A percentile compares a stretch with the other conserved stretches of the same genome.
Evolutionary conservation across 2,113 vertebrate genomes (phyloP).

Genomic region (Steatornis caripensis): DNA sequence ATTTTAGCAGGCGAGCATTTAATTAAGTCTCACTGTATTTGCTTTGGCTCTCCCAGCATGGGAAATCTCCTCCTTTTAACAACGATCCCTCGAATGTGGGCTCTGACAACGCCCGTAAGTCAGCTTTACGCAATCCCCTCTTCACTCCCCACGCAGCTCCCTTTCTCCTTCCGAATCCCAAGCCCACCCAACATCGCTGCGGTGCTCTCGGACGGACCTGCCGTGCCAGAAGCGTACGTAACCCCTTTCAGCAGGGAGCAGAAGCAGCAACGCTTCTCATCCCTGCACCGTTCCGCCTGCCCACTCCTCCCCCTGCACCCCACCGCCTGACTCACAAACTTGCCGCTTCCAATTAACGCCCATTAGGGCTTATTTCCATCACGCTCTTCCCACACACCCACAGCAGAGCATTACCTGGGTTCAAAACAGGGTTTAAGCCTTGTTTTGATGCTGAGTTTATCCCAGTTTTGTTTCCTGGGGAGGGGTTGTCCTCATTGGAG

Average conservation of each 20-base stretch:
- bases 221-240: not conserved
- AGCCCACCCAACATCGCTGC: not conserved
- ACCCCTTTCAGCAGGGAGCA: not conserved
- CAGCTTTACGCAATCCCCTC: not conserved
- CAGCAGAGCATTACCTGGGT: not conserved
- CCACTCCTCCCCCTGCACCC: not conserved
- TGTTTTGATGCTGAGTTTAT: not conserved
- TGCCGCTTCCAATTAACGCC: slow-evolving; percentile 5
- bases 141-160: not conserved
- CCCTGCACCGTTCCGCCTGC: not conserved
- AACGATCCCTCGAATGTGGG: not conserved
- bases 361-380: slow-evolving; percentile 37
- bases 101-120: not conserved
- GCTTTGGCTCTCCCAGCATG: slow-evolving; percentile 43
- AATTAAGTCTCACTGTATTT: slow-evolving; percentile 36
- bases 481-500: not conserved
- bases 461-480: not conserved
- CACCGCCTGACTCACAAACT: slow-evolving; percentile 20
- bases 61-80: slow-evolving; percentile 35
- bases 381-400: not conserved
- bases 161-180: not conserved
- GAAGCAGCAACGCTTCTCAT: not conserved
- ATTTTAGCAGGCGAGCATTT: slow-evolving; percentile 51
- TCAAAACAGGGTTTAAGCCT: not conserved
- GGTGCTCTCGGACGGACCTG: not conserved